These are phyloP conservation scores for Tragelaphus buxtoni DNA, from an alignment of 2,113 vertebrate species.

Conservation along the genomic window DNA sequence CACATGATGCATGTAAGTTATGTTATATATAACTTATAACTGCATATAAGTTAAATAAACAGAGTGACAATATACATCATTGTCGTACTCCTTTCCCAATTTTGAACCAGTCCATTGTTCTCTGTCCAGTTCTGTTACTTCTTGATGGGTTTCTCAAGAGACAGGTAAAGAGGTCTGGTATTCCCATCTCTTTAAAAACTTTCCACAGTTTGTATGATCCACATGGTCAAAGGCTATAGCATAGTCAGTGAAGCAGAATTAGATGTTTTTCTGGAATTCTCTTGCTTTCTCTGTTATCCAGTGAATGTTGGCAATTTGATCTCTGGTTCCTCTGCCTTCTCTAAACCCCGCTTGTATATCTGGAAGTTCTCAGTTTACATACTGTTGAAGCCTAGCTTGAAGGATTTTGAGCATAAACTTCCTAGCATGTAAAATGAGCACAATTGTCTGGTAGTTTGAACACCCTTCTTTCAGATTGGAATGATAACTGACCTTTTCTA, in stretches of 20 bases:
- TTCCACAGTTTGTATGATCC: not conserved
- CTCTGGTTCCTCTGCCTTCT: not conserved
- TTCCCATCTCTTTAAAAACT: not conserved
- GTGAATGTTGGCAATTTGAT: not conserved
- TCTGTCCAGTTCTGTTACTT: not conserved
- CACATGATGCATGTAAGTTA: not conserved
- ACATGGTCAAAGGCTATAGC: not conserved
- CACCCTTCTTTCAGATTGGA: not conserved
- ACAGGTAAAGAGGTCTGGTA: not conserved
- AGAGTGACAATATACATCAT: not conserved
- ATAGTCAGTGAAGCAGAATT: not conserved
- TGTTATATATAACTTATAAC: not conserved
- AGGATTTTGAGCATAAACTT: not conserved
- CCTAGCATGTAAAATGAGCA: not conserved
- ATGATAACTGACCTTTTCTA: not conserved
- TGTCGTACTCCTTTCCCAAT: not conserved
- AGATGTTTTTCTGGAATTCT: not conserved
- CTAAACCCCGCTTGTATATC: not conserved
- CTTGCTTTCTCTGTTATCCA: not conserved
- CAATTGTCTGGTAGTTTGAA: not conserved
- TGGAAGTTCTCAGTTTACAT: not conserved
- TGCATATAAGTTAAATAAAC: not conserved
- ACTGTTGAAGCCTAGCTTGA: not conserved
- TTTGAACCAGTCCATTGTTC: not conserved
- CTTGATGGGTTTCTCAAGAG: not conserved